Conservation (phyloP, 1,140 invertebrate genomes). For the Trachelipus rathkii region DNA sequence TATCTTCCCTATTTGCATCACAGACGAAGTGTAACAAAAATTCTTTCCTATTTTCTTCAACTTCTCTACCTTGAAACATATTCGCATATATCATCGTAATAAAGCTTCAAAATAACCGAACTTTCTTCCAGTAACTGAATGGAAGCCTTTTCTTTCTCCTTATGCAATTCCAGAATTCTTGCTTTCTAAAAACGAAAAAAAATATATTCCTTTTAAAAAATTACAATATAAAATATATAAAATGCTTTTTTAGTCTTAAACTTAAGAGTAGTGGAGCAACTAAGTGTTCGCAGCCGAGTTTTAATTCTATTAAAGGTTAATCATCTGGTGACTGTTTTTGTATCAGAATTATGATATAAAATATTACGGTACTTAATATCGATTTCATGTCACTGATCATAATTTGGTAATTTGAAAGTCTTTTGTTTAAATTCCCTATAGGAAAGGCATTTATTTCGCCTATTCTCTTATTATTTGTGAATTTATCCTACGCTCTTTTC, state of each 20-base stretch:
- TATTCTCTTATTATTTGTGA: no score
- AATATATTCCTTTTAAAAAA: not conserved
- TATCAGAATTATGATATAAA: not conserved
- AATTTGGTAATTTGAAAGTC: not conserved
- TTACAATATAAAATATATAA: no score
- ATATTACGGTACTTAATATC: not conserved
- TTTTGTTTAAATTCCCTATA: no score
- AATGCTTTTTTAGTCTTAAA: no score
- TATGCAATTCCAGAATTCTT: conserved; percentile 22
- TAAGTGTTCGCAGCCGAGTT: no score
- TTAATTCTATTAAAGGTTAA: no score
- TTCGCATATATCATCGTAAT: conserved; percentile 30
- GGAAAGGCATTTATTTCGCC: no score
- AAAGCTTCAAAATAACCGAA: conserved; percentile 16
- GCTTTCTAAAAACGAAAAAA: conserved; percentile 14
- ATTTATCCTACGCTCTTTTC: not conserved
- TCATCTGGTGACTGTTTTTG: not conserved
- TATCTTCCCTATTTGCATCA: no score
- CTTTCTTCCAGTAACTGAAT: conserved; percentile 22
- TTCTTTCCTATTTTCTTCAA: no score
- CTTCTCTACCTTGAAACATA: not conserved
- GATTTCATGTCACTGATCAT: not conserved
- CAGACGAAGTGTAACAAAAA: no score
- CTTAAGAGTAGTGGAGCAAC: no score
- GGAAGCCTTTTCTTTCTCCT: conserved; percentile 19